A percentile compares a stretch with the other conserved stretches of the same genome.
phyloP scores from a whole-genome alignment of 2,113 vertebrate species.

The Hucho hucho region DNA sequence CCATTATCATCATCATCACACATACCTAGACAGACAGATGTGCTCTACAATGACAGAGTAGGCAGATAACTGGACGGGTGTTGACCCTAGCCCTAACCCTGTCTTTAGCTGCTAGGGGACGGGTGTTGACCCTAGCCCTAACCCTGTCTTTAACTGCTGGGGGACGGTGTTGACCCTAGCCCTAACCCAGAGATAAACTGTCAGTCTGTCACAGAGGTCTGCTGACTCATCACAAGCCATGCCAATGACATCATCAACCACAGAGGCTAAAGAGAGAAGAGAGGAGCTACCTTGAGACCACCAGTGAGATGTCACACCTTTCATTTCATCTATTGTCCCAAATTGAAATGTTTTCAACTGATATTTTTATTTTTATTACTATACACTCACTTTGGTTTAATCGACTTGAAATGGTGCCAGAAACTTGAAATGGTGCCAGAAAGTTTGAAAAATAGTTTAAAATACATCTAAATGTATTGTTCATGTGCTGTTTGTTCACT shows the following conservation, averaged over 20 bases:
- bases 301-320: background rate
- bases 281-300: background rate
- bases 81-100: no score
- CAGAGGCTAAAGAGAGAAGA: background rate
- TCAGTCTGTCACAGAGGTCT: slow-evolving; percentile 4
- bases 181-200: slow-evolving; percentile 30
- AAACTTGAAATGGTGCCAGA: background rate
- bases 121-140: no score
- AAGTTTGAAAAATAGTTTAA: no score
- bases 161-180: slow-evolving; percentile 4
- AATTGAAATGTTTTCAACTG: background rate
- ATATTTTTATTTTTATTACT: background rate
- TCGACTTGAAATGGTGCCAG: background rate
- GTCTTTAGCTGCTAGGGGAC: no score
- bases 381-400: background rate
- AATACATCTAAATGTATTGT: no score
- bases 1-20: background rate
- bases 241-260: slow-evolving; percentile 21
- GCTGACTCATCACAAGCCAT: slow-evolving; percentile 14
- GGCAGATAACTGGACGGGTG: slow-evolving; percentile 11
- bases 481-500: no score
- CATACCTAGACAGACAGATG: background rate
- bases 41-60: slow-evolving; percentile 24
- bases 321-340: background rate
- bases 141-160: slow-evolving; percentile 13